Evolutionary conservation across 2,797 vertebrate species (phyloP).

Genomic region (Lepus oiostolus): DNA sequence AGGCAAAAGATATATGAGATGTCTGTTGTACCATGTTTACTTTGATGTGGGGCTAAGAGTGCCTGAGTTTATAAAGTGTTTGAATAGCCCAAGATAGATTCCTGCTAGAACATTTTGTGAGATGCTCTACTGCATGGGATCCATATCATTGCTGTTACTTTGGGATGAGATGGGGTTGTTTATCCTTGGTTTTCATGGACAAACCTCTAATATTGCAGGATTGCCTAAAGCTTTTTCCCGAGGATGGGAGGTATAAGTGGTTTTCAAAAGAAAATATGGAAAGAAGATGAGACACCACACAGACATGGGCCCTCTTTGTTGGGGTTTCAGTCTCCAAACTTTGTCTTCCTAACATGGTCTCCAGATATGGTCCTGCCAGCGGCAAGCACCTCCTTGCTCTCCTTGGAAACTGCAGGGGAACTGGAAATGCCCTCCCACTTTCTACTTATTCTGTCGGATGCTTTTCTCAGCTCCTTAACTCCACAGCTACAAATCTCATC

Average conservation of each 20-base stretch:
- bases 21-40: background rate
- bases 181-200: background rate
- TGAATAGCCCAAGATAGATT: background rate
- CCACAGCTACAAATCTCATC: background rate
- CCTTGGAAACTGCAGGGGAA: background rate
- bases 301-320: fast-evolving
- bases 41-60: background rate
- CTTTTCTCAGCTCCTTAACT: background rate
- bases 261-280: background rate
- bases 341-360: background rate
- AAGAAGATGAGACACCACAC: background rate
- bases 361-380: background rate
- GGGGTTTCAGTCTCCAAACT: background rate
- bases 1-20: background rate
- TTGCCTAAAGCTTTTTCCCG: background rate
- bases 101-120: background rate
- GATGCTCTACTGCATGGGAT: background rate
- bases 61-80: no score
- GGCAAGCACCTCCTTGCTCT: background rate
- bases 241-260: background rate
- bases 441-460: background rate
- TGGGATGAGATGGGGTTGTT: background rate
- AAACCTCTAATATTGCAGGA: background rate
- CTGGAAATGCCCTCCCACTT: background rate
- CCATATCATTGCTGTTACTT: background rate